A percentile compares a stretch with the other conserved stretches of the same genome.
phyloP scores from a whole-genome alignment of 2,113 vertebrate species.

The Martes martes region DNA sequence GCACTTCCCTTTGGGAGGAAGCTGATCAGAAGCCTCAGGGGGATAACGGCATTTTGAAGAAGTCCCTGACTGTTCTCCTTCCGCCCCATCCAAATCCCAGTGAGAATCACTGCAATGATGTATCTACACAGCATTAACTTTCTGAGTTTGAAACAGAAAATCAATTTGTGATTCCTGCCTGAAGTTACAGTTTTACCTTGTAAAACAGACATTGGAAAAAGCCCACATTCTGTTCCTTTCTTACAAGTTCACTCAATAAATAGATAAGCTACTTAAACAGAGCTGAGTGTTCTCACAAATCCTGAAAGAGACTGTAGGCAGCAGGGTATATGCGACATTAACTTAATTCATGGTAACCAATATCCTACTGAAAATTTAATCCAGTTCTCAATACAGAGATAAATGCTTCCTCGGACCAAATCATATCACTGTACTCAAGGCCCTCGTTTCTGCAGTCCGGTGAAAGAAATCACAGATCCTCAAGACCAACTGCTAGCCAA shows the following conservation, averaged over 20 bases:
- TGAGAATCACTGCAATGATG: neutral
- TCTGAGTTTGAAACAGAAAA: slow-evolving; percentile 31
- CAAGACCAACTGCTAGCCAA: neutral
- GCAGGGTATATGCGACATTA: neutral
- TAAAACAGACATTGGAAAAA: neutral
- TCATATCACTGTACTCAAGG: neutral
- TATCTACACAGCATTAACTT: neutral
- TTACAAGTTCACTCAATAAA: neutral
- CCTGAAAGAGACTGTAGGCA: neutral
- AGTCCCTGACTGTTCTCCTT: neutral
- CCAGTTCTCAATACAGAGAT: slow-evolving; percentile 13
- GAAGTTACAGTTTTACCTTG: slow-evolving; percentile 22
- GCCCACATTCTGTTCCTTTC: neutral
- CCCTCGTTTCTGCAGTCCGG: neutral
- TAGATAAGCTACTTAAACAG: neutral
- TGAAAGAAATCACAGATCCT: neutral
- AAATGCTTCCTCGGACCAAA: neutral
- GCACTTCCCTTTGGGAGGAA: neutral
- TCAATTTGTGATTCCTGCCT: neutral
- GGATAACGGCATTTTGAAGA: neutral
- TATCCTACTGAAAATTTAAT: neutral
- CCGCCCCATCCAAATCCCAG: neutral
- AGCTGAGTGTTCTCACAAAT: slow-evolving; percentile 25
- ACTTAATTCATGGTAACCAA: slow-evolving; percentile 3
- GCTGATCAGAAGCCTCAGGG: neutral